Conservation (phyloP, 2,888 invertebrate genomes). For the Ennomos fuscantarius region DNA sequence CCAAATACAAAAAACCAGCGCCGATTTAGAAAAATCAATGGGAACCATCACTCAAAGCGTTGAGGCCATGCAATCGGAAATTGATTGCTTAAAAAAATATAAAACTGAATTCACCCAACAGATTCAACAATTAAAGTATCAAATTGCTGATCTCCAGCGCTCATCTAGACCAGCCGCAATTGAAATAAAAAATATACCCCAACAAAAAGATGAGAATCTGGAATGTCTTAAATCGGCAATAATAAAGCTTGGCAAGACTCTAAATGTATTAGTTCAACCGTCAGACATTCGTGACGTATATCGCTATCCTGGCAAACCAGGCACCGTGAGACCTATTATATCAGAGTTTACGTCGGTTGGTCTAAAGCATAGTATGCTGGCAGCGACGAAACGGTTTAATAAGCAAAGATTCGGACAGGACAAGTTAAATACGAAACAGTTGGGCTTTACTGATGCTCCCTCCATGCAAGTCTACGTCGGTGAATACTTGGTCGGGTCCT, state of each 20-base stretch:
- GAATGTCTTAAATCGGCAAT: neutral
- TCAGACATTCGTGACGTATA: neutral
- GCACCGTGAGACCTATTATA: neutral
- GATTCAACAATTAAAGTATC: neutral
- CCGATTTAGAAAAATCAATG: too few relatives aligned
- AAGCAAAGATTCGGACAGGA: neutral
- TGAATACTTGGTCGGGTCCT: neutral
- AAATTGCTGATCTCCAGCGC: too few relatives aligned
- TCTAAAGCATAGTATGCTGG: slow-evolving; percentile 7
- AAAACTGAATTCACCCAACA: too few relatives aligned
- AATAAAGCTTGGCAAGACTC: neutral
- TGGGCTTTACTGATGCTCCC: neutral
- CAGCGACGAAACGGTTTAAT: neutral
- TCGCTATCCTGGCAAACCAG: neutral
- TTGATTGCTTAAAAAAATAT: too few relatives aligned
- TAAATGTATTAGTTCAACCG: neutral
- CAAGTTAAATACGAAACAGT: neutral
- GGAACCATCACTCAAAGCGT: too few relatives aligned
- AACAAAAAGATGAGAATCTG: neutral
- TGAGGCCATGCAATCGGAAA: too few relatives aligned
- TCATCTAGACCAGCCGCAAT: too few relatives aligned
- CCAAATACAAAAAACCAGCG: too few relatives aligned
- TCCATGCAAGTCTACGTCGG: neutral
- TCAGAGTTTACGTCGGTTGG: slow-evolving; percentile 11
- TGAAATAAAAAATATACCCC: too few relatives aligned